These are phyloP conservation scores for Crocallis elinguaria DNA, from an alignment of 2,888 invertebrate genomes.

Conservation along the genomic window DNA sequence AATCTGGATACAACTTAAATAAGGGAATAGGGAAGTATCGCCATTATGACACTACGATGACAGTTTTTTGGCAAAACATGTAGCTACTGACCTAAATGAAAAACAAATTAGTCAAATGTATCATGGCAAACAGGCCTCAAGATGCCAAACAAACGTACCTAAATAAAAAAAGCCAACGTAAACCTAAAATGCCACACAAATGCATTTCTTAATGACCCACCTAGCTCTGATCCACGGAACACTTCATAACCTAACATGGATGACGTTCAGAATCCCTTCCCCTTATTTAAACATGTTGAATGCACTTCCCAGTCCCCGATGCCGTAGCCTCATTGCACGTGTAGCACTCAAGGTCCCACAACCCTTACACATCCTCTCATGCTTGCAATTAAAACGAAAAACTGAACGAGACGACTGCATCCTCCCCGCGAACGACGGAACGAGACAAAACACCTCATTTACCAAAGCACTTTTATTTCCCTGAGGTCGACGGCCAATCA, in stretches of 20 bases:
- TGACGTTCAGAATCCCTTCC: conserved; percentile 70
- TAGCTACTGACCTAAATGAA: too few species aligned
- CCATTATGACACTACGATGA: too few species aligned
- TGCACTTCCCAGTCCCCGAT: conserved; percentile 61
- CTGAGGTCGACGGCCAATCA: conserved; percentile 84
- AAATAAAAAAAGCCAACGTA: background rate
- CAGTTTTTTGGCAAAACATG: too few species aligned
- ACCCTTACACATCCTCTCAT: conserved; percentile 81
- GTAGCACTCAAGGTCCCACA: conserved; percentile 81
- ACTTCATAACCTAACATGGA: conserved; percentile 47
- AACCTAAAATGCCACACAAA: conserved; percentile 3
- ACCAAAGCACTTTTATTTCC: conserved; percentile 82
- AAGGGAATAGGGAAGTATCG: too few species aligned
- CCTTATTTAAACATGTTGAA: conserved; percentile 76
- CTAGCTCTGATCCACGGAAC: conserved; percentile 30
- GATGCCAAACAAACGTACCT: too few species aligned
- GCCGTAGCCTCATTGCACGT: conserved; percentile 70
- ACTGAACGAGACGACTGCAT: conserved; percentile 64
- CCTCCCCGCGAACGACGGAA: conserved; percentile 54
- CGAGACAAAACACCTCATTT: conserved; percentile 77
- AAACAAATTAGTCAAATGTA: too few species aligned
- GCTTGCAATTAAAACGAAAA: conserved; percentile 84
- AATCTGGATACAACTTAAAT: too few species aligned
- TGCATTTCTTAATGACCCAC: conserved; percentile 29
- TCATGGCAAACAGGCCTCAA: too few species aligned